Evolutionary conservation across 2,797 vertebrate species (phyloP), one percentile per base, ranked within the genome.

Genomic region (Sebastolobus altivelis): DNA sequence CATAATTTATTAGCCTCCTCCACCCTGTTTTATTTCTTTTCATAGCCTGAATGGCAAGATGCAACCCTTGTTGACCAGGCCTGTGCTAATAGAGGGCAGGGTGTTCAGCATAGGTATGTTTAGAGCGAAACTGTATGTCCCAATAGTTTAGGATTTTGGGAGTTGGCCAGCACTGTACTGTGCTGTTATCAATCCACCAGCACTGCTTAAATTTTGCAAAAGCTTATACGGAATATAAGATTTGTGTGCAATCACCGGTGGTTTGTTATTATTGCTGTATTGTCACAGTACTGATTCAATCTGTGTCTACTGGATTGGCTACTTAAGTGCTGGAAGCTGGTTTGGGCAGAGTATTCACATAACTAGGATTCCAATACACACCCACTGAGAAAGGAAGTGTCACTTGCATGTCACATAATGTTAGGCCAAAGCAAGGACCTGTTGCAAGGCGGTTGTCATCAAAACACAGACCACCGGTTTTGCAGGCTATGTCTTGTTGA

Each of bases 311-410:
- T 54, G 25, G 14, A 29, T 66, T 73, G 43, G 43, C 49, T 52
- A 35, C 37, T 54, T 46, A 18, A 13, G 1, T 59, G 8, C 37
- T 52, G 27, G 62, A 81, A 75, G 55, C 77, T 77, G 25, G 83
- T 90, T 87, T 72, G 68, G 67, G 70, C 62, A 77, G 73, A 79
- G 27, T 69, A 56, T 66, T 65, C 62, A 70, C 81, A 91, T 91
- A 43, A 56, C 65, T 80, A 22, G 37, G 61, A 91, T 90, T 89
- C 83, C 86, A 82, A 20, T 25, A 69, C 82, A 88, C 89, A 73
- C 79, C 75, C 77, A 81, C 52, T 12, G 4, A 76, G 29, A 13
- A 52, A 43, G 12, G 38, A 82, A 10, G 25, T 1, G 3, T 35
- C 54, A 54, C 60, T 27, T 71, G n/a, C 35, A 40, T 65, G 1